phyloP scores from a whole-genome alignment of 2,888 invertebrate genomes.

The Nomada ferruginata region DNA sequence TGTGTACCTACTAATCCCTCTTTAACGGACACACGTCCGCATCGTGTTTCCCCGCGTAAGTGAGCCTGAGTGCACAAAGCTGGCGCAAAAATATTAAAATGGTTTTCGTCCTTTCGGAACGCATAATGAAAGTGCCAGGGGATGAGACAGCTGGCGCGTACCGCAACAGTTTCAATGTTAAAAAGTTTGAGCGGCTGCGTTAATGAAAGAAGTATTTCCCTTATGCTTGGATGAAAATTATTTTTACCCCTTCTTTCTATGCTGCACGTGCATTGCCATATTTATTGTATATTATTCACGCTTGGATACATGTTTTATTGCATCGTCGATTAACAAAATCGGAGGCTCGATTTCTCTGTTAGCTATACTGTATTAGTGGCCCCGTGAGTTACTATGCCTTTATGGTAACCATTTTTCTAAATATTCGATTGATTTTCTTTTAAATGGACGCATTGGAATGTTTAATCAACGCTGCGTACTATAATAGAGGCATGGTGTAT shows the following conservation, averaged over 20 bases:
- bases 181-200: not conserved
- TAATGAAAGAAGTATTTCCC: not conserved
- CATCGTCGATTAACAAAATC: too few relatives aligned
- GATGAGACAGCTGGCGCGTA: not conserved
- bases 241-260: not conserved
- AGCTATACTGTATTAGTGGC: too few relatives aligned
- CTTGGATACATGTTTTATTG: not conserved
- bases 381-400: too few relatives aligned
- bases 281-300: not conserved
- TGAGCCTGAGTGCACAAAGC: constrained; percentile 1
- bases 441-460: too few relatives aligned
- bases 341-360: too few relatives aligned
- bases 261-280: not conserved
- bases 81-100: constrained; percentile 25
- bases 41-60: constrained; percentile 28
- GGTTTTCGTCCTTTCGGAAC: not conserved
- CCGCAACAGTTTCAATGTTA: not conserved
- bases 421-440: too few relatives aligned
- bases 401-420: too few relatives aligned
- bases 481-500: too few relatives aligned
- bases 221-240: not conserved
- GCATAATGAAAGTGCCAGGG: constrained; percentile 5
- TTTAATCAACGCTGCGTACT: too few relatives aligned
- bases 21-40: constrained; percentile 38
- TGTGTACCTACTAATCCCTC: constrained; percentile 35